These are phyloP conservation scores for Fopius arisanus DNA, from an alignment of 1,140 invertebrate genomes.

Conservation along the genomic window DNA sequence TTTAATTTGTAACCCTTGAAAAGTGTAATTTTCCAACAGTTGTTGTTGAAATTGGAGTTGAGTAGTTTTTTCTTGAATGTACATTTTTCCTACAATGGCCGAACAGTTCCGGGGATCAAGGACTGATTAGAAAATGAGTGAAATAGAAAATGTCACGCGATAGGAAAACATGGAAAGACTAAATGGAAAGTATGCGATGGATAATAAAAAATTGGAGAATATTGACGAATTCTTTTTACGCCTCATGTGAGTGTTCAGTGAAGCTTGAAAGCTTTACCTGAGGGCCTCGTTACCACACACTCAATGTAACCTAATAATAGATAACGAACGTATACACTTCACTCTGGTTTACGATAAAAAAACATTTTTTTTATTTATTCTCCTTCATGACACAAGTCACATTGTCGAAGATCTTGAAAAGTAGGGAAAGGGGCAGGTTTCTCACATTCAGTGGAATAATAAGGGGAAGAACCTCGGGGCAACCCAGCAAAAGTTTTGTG, in stretches of 20 bases:
- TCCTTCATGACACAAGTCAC: not conserved
- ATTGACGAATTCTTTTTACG: not conserved
- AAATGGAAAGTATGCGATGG: not conserved
- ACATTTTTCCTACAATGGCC: too few relatives aligned
- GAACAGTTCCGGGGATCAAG: too few relatives aligned
- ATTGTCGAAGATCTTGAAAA: not conserved
- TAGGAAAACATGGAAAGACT: not conserved
- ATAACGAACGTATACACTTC: not conserved
- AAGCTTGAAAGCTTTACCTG: not conserved
- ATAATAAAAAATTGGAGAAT: not conserved
- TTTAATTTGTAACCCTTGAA: too few relatives aligned
- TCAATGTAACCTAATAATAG: conserved; percentile 9
- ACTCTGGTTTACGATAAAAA: not conserved
- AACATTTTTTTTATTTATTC: not conserved
- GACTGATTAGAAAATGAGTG: too few relatives aligned
- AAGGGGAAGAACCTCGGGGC: not conserved
- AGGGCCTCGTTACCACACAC: conserved; percentile 6
- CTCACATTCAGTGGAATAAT: not conserved
- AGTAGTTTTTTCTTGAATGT: too few relatives aligned
- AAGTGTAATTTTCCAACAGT: too few relatives aligned
- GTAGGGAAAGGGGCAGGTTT: not conserved
- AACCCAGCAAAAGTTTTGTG: not conserved
- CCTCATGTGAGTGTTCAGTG: not conserved
- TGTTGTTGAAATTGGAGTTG: too few relatives aligned
- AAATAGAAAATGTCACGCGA: not conserved